Conservation (phyloP, 2,888 invertebrate species). For the Punctoribates punctum region DNA sequence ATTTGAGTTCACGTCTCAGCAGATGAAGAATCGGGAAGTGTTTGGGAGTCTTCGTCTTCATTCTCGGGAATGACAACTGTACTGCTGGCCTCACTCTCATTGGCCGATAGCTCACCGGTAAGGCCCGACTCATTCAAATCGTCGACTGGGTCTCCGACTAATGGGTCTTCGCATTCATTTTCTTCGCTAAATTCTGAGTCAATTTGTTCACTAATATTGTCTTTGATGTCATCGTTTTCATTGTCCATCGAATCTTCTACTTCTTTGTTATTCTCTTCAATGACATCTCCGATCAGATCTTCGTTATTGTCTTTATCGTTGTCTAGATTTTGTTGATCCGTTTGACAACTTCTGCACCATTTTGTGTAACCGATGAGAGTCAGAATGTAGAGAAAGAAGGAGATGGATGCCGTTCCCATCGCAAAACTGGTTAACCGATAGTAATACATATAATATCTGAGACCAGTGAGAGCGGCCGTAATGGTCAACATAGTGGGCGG, state of each 20-base stretch:
- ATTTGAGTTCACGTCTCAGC: background rate
- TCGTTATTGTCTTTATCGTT: background rate
- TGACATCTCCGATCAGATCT: too few relatives aligned
- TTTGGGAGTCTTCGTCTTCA: background rate
- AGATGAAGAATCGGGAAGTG: conserved; percentile 4
- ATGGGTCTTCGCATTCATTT: background rate
- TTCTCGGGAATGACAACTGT: background rate
- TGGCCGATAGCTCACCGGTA: background rate
- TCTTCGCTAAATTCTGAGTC: too few relatives aligned
- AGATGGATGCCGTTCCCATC: conserved; percentile 34
- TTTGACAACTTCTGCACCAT: background rate
- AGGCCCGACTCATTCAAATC: background rate
- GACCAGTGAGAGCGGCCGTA: conserved; percentile 38
- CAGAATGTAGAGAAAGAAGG: conserved; percentile 28
- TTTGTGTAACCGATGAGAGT: background rate
- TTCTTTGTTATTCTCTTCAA: too few relatives aligned
- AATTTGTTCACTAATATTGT: too few relatives aligned
- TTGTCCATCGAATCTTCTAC: too few relatives aligned
- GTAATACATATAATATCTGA: conserved; percentile 43
- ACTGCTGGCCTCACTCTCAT: conserved; percentile 19
- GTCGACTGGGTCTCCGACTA: background rate
- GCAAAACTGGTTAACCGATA: conserved; percentile 33
- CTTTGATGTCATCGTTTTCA: too few relatives aligned
- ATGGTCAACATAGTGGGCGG: conserved; percentile 31
- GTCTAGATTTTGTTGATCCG: background rate